Base-by-base conservation (phyloP, 2,888 invertebrate species). In the Gortyna flavago region DNA sequence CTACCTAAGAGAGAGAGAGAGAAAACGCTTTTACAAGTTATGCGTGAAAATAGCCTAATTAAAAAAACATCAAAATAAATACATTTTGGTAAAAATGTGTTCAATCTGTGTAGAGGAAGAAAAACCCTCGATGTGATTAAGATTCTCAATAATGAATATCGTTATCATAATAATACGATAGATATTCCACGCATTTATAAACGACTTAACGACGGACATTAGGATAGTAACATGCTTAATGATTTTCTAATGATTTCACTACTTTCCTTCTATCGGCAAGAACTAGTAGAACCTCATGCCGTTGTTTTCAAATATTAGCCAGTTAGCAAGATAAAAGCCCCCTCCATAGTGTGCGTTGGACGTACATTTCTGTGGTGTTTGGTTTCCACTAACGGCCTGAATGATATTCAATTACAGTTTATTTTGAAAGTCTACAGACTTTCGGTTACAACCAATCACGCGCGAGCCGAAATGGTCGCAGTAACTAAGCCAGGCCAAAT, bases 181-280 rank as follows among this genome's bases (percentile, higher is more conserved):
- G 67, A 65, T 74, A 68, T 38, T 65, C 16, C 25, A 69, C 44
- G 18, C 25, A 74, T 81, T 75, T 51, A 29, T 75, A 44, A 81
- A 81, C 51, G 72, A 76, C 54, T 54, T 75, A 62, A 66, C 73
- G 67, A 83, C 11, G 11, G 4, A 54, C 80, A 79, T 81, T 81
- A 84, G n/a, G 13, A 41, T 59, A 61, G n/a, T 62, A 66, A 75
- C 44, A 54, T 25, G 41, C 11, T 61, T 85, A 86, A 85, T 84
- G 54, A 54, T 41, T 65, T 82, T 72, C 72, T 84, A 80, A 80
- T 59, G 76, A 70, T 70, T 74, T 54, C 25, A 72, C 29, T 35
- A 44, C n/a, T 41, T 54, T 29, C 5, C 35, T 29, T 54, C 29
- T 44, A 18, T 35, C 38, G 29, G 11, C n/a, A 64, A 41, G 44